A percentile compares a stretch with the other conserved stretches of the same genome.
phyloP scores from a whole-genome alignment of 2,113 vertebrate genomes.

The Tupaia chinensis region DNA sequence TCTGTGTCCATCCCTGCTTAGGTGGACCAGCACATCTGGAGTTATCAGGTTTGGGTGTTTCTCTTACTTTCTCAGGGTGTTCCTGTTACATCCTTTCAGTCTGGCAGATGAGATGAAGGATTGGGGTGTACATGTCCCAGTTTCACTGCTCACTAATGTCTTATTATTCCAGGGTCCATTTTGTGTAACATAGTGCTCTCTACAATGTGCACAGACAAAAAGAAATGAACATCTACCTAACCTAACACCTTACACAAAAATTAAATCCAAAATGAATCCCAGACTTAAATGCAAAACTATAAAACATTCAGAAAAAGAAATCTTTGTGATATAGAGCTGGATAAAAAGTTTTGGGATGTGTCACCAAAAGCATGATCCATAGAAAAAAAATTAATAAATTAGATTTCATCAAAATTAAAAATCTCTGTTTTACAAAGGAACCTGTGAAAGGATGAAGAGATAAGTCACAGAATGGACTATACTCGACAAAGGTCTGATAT shows the following conservation, averaged over 20 bases:
- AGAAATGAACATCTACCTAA: background rate
- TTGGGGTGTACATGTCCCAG: no score
- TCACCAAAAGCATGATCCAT: background rate
- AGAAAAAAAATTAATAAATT: background rate
- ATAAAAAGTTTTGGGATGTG: background rate
- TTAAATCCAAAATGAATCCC: background rate
- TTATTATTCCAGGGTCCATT: no score
- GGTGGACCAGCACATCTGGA: no score
- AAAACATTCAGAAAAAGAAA: background rate
- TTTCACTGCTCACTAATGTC: no score
- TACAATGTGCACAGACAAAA: background rate
- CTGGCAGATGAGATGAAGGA: no score
- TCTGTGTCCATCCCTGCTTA: no score
- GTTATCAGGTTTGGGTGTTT: no score
- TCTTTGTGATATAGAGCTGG: background rate
- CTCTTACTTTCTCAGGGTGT: no score
- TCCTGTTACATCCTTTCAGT: no score
- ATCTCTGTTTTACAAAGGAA: background rate
- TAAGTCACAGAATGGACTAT: background rate
- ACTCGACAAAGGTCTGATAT: background rate
- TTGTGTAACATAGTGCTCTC: no score
- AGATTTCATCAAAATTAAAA: constrained; percentile 6
- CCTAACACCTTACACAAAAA: background rate
- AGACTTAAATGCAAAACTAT: constrained; percentile 11
- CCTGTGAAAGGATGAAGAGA: background rate